A percentile compares a stretch with the other conserved stretches of the same genome.
Conservation (phyloP, 2,113 vertebrate genomes). For the Erythrolamprus reginae region DNA sequence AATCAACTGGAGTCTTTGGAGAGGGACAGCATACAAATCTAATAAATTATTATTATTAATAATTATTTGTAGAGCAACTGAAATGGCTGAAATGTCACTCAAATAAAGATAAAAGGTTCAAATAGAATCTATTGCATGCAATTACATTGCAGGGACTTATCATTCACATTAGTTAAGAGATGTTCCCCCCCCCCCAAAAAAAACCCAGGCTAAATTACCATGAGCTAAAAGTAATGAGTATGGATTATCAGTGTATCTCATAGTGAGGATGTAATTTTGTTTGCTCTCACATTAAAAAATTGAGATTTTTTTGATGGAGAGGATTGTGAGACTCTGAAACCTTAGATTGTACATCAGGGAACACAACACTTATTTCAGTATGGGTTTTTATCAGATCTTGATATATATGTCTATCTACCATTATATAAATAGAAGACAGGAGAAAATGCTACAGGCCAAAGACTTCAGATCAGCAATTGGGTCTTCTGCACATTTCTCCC, state of each 20-base stretch:
- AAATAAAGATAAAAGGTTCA: background rate
- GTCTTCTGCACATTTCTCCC: background rate
- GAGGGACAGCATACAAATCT: too few species aligned
- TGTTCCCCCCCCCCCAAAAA: too few species aligned
- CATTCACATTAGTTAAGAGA: background rate
- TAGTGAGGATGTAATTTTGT: too few species aligned
- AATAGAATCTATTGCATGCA: background rate
- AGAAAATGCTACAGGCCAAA: background rate
- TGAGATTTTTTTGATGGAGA: too few species aligned
- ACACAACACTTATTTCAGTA: background rate
- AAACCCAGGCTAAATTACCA: background rate
- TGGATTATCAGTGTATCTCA: too few species aligned
- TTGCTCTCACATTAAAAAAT: too few species aligned
- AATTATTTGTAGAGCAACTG: background rate
- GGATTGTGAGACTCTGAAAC: too few species aligned
- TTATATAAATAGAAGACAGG: background rate
- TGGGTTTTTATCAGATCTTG: background rate
- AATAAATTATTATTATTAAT: too few species aligned
- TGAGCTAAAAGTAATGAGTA: background rate
- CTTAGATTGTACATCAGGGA: too few species aligned
- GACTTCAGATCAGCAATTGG: background rate
- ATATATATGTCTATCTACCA: background rate
- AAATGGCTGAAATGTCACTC: constrained; percentile 8
- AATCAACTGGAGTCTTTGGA: background rate
- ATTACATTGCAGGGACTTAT: background rate